Conservation (phyloP, 2,888 invertebrate genomes). For the Neocrepidodera transversa region DNA sequence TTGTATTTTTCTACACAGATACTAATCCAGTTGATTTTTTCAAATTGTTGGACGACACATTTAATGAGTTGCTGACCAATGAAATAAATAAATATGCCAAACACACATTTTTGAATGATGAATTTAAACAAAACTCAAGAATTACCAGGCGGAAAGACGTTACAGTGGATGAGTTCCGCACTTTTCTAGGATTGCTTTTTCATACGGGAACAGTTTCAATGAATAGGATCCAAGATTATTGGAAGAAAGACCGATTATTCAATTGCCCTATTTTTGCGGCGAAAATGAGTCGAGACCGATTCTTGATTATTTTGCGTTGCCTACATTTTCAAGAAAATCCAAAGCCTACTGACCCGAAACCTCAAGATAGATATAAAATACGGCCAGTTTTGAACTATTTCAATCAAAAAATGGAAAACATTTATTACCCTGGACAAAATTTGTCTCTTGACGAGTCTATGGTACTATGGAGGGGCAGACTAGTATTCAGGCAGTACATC, state of each 20-base stretch:
- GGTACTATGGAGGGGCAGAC: conserved; percentile 17
- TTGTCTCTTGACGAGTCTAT: conserved; percentile 4
- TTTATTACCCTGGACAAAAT: conserved; percentile 15
- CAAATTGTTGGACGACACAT: neutral
- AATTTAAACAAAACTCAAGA: neutral
- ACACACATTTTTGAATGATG: neutral
- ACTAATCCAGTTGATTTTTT: conserved; percentile 2
- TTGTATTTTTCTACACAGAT: neutral
- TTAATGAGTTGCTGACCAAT: neutral
- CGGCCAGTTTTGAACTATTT: conserved; percentile 12
- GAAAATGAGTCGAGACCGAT: conserved; percentile 6
- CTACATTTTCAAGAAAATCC: conserved; percentile 9
- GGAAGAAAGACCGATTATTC: neutral
- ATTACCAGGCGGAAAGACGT: neutral
- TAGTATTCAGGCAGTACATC: conserved; percentile 23
- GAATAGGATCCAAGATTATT: conserved; percentile 16
- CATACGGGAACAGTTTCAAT: conserved; percentile 6
- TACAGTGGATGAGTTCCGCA: conserved; percentile 7
- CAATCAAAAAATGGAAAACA: conserved; percentile 13
- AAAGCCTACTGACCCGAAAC: conserved; percentile 3
- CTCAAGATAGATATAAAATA: conserved; percentile 39
- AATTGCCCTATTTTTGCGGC: neutral
- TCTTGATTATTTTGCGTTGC: conserved; percentile 2
- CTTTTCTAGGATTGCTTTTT: conserved; percentile 3
- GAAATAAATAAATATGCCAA: neutral